These are phyloP conservation scores for Archips crataeganus DNA, from an alignment of 2,888 invertebrate species.

Conservation along the genomic window DNA sequence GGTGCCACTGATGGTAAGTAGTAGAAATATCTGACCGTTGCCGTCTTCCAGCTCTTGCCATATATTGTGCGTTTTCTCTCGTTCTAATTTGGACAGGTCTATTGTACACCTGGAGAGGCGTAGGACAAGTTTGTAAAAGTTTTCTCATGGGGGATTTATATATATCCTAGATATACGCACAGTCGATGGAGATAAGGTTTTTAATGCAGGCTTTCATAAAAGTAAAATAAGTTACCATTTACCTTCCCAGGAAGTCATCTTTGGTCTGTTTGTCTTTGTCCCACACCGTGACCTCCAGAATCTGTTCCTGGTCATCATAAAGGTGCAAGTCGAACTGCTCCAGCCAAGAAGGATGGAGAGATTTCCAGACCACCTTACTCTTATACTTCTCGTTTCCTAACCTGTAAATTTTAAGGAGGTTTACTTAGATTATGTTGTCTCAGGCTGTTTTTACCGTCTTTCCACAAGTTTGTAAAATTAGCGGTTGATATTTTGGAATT, in stretches of 20 bases:
- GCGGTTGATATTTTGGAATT: no score
- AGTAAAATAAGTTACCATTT: no score
- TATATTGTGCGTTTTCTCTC: constrained; percentile 96
- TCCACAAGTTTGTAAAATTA: no score
- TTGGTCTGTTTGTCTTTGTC: constrained; percentile 94
- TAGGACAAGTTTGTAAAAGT: no score
- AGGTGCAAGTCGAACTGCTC: constrained; percentile 99
- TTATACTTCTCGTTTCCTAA: constrained; percentile 99
- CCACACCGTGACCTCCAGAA: constrained; percentile 96
- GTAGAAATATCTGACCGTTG: constrained; percentile 93
- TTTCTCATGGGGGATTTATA: no score
- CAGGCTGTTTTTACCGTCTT: no score
- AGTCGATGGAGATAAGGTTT: no score
- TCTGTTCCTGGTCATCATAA: constrained; percentile 97
- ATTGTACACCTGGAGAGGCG: constrained; percentile 89
- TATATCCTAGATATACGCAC: no score
- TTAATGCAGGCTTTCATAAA: no score
- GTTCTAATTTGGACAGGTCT: constrained; percentile 92
- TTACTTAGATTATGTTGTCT: no score
- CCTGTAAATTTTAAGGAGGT: constrained; percentile 71
- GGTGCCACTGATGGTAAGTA: constrained; percentile 98
- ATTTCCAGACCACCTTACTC: constrained; percentile 95
- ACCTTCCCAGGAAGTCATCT: constrained; percentile 95
- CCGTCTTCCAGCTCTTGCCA: constrained; percentile 97
- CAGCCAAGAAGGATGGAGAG: constrained; percentile 95